phyloP scores from a whole-genome alignment of 2,888 invertebrate species.

The Drosophila cognata region DNA sequence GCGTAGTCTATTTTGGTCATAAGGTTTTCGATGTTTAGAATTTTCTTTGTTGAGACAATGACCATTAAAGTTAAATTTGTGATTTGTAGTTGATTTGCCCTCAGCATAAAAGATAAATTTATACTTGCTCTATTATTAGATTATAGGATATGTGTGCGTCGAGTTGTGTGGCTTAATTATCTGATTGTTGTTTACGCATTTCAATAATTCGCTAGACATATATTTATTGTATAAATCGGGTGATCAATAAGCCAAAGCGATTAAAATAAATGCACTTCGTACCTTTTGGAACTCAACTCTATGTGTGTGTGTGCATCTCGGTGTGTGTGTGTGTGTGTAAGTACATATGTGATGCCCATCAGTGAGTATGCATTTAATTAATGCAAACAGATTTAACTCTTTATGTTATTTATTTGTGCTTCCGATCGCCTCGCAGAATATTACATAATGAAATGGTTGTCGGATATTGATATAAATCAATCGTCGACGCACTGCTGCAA shows the following conservation, averaged over 20 bases:
- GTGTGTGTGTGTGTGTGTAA: background rate
- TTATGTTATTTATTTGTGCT: conserved; percentile 44
- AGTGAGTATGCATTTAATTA: conserved; percentile 66
- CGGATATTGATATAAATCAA: conserved; percentile 80
- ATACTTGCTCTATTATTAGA: background rate
- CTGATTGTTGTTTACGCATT: conserved; percentile 4
- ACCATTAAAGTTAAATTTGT: background rate
- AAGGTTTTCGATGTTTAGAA: background rate
- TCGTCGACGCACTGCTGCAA: conserved; percentile 45
- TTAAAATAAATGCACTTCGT: conserved; percentile 74
- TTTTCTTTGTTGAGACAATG: background rate
- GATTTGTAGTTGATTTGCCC: background rate
- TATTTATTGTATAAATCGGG: conserved; percentile 48
- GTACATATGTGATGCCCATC: background rate
- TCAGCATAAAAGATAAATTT: background rate
- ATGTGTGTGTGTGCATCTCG: background rate
- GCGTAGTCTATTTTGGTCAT: background rate
- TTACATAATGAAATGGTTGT: conserved; percentile 75
- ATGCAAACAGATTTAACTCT: conserved; percentile 77
- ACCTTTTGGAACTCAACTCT: conserved; percentile 21
- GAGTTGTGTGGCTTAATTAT: background rate
- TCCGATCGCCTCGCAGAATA: conserved; percentile 49
- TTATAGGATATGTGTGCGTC: conserved; percentile 10
- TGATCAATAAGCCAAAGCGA: conserved; percentile 75
- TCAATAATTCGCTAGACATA: conserved; percentile 18